Percentiles rank a stretch among this genome's conserved stretches.
Evolutionary conservation across 2,797 vertebrate genomes (phyloP).

Genomic region (Xenopus petersii): DNA sequence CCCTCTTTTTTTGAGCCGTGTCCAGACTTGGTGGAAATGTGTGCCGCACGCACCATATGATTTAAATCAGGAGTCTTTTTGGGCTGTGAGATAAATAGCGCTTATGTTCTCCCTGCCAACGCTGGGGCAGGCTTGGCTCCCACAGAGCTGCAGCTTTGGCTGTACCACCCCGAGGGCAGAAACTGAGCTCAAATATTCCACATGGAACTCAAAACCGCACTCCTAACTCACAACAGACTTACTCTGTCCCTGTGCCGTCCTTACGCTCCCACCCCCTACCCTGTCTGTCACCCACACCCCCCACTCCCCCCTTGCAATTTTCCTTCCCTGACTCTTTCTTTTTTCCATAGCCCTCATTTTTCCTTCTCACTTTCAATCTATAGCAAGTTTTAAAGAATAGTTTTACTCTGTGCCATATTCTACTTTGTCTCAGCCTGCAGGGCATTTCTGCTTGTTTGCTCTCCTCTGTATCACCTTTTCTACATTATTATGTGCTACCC

Average conservation of each 20-base stretch:
- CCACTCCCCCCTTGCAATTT: constrained; percentile 38
- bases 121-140: constrained; percentile 50
- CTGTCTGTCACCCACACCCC: constrained; percentile 46
- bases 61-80: constrained; percentile 59
- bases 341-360: constrained; percentile 63
- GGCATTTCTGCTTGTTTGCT: too few species aligned
- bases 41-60: constrained; percentile 53
- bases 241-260: constrained; percentile 52
- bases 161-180: constrained; percentile 56
- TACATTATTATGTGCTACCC: too few species aligned
- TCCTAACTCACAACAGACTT: constrained; percentile 56
- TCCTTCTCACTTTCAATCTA: constrained; percentile 49
- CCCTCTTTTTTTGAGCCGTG: constrained; percentile 38
- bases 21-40: constrained; percentile 49
- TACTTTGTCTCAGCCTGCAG: too few species aligned
- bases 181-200: constrained; percentile 57
- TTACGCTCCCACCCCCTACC: constrained; percentile 32
- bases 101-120: constrained; percentile 56
- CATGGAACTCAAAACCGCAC: constrained; percentile 57
- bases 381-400: constrained; percentile 29
- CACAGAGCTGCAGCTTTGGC: constrained; percentile 41
- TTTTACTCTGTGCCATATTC: too few species aligned
- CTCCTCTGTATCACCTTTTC: too few species aligned
- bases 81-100: constrained; percentile 56
- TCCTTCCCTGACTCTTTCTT: constrained; percentile 51